Conservation (phyloP, 2,888 invertebrate genomes). For the Diarsia rubi region DNA sequence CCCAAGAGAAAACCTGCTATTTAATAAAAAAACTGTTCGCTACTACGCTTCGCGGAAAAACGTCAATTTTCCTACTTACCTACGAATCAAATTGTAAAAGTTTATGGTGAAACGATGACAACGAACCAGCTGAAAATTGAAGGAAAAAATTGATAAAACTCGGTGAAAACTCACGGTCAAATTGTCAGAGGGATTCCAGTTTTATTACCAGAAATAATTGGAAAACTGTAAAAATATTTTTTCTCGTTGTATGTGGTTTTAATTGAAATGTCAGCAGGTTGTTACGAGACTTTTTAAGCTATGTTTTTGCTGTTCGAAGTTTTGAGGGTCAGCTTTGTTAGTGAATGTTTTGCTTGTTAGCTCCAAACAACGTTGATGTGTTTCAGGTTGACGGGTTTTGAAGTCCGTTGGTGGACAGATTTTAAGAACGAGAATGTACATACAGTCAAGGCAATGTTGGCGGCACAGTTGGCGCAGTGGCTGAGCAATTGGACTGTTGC, state of each 20-base stretch:
- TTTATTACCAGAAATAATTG: slow-evolving; percentile 54
- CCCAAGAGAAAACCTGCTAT: slow-evolving; percentile 44
- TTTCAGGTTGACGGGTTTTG: neutral
- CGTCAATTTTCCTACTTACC: slow-evolving; percentile 35
- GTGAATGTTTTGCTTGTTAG: slow-evolving; percentile 10
- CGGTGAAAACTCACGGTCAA: neutral
- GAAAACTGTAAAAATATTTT: slow-evolving; percentile 15
- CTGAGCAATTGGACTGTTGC: too few relatives aligned
- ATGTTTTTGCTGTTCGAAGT: neutral
- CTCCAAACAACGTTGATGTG: neutral
- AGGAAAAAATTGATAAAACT: slow-evolving; percentile 2
- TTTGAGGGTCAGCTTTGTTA: neutral
- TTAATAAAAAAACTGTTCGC: slow-evolving; percentile 25
- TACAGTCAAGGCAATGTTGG: neutral
- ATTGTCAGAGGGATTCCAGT: slow-evolving; percentile 15
- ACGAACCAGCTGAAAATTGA: slow-evolving; percentile 16
- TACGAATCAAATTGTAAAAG: slow-evolving; percentile 38
- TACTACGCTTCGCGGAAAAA: slow-evolving; percentile 6
- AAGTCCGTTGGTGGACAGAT: neutral
- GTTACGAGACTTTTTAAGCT: neutral
- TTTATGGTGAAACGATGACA: slow-evolving; percentile 25
- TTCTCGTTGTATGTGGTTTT: neutral
- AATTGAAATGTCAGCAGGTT: slow-evolving; percentile 21
- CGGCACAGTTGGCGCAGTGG: too few relatives aligned
- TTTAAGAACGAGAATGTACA: neutral